A percentile compares a stretch with the other conserved stretches of the same genome.
These are phyloP conservation scores for Pocillopora verrucosa DNA, from an alignment of 64 coral and sea anemone species.

Conservation along the genomic window DNA sequence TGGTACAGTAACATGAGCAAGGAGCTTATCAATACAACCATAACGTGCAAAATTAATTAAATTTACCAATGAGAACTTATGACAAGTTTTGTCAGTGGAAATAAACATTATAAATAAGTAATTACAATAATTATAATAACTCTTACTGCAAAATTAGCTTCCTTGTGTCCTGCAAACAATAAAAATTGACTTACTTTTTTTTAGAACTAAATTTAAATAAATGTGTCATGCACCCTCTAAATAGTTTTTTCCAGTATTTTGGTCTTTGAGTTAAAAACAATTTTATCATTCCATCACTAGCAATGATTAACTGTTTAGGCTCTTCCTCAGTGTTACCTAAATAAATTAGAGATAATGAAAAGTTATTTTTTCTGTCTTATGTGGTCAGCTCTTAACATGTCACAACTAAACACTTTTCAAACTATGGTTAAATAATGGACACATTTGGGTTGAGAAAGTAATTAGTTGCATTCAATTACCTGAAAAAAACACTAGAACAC, in stretches of 20 bases:
- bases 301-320: neutral
- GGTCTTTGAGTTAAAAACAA: constrained; percentile 6
- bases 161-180: neutral
- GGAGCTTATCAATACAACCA: neutral
- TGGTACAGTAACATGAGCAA: neutral
- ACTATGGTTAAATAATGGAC: neutral
- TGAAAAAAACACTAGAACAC: constrained; percentile 27
- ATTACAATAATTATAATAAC: neutral
- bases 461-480: constrained; percentile 7
- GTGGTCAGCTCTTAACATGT: neutral
- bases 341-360: neutral
- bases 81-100: constrained; percentile 7
- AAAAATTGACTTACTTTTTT: neutral
- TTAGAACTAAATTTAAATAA: constrained; percentile 25
- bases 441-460: neutral
- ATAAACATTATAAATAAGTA: constrained; percentile 25
- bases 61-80: constrained; percentile 6
- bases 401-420: neutral
- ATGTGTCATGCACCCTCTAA: neutral
- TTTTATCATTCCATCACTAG: constrained; percentile 14
- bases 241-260: neutral
- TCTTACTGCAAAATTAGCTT: neutral
- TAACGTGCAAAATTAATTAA: constrained; percentile 6
- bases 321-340: neutral
- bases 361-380: too few species aligned